Percentiles rank a stretch among this genome's conserved stretches.
These are phyloP conservation scores for Beroe ovata DNA, from an alignment of 37 sponge, comb jelly and placozoan species.

Conservation along the genomic window DNA sequence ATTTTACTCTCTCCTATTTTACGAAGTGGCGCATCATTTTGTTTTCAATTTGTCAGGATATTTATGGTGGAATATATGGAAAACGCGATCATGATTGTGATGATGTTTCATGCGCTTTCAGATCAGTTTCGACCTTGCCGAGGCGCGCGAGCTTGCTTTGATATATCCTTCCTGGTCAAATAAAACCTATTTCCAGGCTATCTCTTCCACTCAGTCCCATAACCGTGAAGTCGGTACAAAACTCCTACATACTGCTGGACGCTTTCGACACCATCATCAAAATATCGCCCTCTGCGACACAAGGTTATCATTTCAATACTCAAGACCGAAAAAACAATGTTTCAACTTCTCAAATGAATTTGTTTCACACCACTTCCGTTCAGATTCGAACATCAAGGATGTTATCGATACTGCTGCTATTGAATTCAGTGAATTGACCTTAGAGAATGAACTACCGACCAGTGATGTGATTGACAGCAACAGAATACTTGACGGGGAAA, in stretches of 20 bases:
- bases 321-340: no score
- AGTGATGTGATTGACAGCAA: constrained; percentile 1
- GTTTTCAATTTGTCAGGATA: no score
- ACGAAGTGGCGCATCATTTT: no score
- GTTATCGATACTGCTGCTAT: not conserved
- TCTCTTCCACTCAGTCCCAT: constrained; percentile 55
- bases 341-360: no score
- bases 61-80: not conserved
- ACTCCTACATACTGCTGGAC: constrained; percentile 28
- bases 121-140: no score
- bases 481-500: not conserved
- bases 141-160: no score
- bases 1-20: no score
- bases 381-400: not conserved
- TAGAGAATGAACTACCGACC: not conserved
- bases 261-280: constrained; percentile 45
- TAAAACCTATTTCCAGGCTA: constrained; percentile 1
- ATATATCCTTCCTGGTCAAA: not conserved
- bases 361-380: no score
- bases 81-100: not conserved
- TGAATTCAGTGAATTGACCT: constrained; percentile 16
- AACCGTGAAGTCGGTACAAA: constrained; percentile 35
- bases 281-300: not conserved
- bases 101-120: not conserved
- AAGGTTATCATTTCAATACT: no score